Base-by-base conservation (phyloP, 2,888 invertebrate species). In the Pollenia griseotomentosa region DNA sequence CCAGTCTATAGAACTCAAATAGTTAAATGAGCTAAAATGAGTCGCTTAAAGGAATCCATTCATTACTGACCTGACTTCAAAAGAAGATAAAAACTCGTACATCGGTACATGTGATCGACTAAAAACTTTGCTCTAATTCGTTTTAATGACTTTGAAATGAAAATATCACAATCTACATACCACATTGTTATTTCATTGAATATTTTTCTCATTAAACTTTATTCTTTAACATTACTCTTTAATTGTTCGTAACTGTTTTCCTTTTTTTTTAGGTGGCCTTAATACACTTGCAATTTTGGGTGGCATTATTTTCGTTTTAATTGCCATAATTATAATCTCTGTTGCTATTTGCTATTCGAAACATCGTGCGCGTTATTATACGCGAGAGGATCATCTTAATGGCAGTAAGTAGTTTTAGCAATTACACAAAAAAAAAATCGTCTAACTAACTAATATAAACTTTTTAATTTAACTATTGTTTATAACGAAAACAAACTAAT, bases 321-420 rank as follows among this genome's bases (percentile, higher is more conserved):
- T 93, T 89, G 90, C 92, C 82, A 92, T 93, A 86, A 93, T 93
- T 85, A 92, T 93, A 81, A 88, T 93, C 84, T 92, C 93, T 14
- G 90, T 93, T 90, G 92, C 90, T 71, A 91, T 93, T 74, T 96
- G 96, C 90, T 95, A 96, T 89, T 94, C 96, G 61, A 95, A 95
- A 83, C 95, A 96, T 88, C 96, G 96, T 6, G 96, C 96, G 6
- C 95, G 95, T 66, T 97, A 97, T 93, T 97, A 97, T 92, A 97
- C 97, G 11, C 95, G 97, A 91, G 97, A 97, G 92, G 97, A 96
- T 91, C 93, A 94, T 85, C 91, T 92, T 23, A 92, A 90, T 88
- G 91, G 92, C 88, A 91, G 92, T 92, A 84, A 92, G 92, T 91
- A 89, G 14, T 55, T 55, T 57, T 79, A 79, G 3, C 42, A 53